Conservation (phyloP, 2,797 vertebrate species). For the Synanceia verrucosa region DNA sequence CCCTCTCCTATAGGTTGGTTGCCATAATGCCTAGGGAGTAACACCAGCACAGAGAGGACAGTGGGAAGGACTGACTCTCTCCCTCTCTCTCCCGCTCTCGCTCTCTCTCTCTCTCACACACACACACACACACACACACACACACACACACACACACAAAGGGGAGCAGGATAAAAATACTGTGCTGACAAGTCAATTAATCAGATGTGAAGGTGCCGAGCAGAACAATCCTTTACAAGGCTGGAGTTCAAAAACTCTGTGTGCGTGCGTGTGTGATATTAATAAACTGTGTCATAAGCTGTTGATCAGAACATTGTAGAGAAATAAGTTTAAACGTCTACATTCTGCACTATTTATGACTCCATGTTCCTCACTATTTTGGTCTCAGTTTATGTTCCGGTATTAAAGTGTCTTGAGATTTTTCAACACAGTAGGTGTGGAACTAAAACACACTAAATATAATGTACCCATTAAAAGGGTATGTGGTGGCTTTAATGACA, state of each 20-base stretch:
- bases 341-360: constrained; percentile 20
- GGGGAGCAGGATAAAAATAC: constrained; percentile 87
- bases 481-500: neutral
- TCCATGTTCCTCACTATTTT: constrained; percentile 2
- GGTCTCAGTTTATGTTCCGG: neutral
- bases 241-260: constrained; percentile 74
- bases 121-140: constrained; percentile 16
- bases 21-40: constrained; percentile 61
- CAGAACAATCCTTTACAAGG: constrained; percentile 84
- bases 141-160: constrained; percentile 61
- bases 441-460: constrained; percentile 5
- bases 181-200: constrained; percentile 91
- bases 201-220: constrained; percentile 88
- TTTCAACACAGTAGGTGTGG: neutral
- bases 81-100: neutral
- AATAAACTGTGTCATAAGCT: constrained; percentile 68
- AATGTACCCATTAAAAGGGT: neutral
- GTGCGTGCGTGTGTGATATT: constrained; percentile 27
- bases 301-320: constrained; percentile 68
- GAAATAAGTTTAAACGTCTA: constrained; percentile 32
- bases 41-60: constrained; percentile 81
- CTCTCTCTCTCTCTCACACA: constrained; percentile 11
- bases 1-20: constrained; percentile 54
- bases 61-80: constrained; percentile 78
- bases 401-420: neutral